phyloP scores from a whole-genome alignment of 2,888 invertebrate genomes.

The Drymonia ruficornis region DNA sequence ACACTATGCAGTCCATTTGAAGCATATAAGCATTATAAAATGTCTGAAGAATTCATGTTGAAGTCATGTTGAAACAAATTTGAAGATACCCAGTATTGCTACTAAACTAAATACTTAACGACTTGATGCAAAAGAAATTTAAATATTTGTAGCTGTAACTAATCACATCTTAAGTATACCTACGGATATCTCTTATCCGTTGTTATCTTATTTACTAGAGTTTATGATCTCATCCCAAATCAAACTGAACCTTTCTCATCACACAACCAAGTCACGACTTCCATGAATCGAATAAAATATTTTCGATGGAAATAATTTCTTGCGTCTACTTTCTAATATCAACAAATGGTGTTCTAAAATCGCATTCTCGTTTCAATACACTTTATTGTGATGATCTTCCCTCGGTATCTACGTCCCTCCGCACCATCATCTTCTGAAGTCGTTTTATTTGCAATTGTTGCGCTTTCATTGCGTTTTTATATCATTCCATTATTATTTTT shows the following conservation, averaged over 20 bases:
- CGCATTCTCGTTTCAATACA: constrained; percentile 20
- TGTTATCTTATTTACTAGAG: too few relatives aligned
- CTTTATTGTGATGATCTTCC: constrained; percentile 9
- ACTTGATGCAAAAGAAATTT: too few relatives aligned
- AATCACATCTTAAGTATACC: too few relatives aligned
- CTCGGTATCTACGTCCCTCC: constrained; percentile 11
- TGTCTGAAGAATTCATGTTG: too few relatives aligned
- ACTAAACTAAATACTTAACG: too few relatives aligned
- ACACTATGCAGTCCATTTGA: too few relatives aligned
- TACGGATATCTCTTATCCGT: too few relatives aligned
- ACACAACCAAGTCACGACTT: background rate
- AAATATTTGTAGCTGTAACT: too few relatives aligned
- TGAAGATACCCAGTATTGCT: too few relatives aligned
- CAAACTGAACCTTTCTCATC: background rate
- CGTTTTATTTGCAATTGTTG: constrained; percentile 18
- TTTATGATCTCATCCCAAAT: background rate
- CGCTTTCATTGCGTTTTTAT: constrained; percentile 14
- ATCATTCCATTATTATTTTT: constrained; percentile 11
- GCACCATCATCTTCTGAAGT: constrained; percentile 9
- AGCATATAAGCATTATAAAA: too few relatives aligned
- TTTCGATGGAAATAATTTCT: background rate
- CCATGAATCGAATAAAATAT: background rate
- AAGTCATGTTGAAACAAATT: too few relatives aligned
- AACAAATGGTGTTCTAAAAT: constrained; percentile 19
- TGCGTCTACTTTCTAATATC: constrained; percentile 17